Evolutionary conservation across 2,113 vertebrate genomes (phyloP).

Genomic region (Sclerurus mexicanus): DNA sequence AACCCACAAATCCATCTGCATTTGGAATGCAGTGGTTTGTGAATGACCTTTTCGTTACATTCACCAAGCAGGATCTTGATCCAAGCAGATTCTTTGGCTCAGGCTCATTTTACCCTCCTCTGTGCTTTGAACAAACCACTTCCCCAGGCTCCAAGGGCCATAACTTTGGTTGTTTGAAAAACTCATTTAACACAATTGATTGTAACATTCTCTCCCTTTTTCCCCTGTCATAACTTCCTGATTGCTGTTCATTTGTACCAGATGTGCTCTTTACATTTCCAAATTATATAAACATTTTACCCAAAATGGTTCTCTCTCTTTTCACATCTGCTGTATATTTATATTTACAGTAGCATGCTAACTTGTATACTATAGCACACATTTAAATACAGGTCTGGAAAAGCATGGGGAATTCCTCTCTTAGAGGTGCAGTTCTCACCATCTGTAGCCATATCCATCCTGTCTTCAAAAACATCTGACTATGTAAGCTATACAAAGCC

Average conservation of each 20-base stretch:
- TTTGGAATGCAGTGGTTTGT: neutral
- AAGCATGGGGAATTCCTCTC: neutral
- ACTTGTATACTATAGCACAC: neutral
- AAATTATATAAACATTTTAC: neutral
- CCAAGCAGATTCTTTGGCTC: conserved; percentile 19
- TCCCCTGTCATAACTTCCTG: conserved; percentile 1
- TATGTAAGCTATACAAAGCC: neutral
- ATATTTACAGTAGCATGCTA: conserved; percentile 32
- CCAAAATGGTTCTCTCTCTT: neutral
- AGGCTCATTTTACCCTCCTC: neutral
- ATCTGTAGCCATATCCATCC: neutral
- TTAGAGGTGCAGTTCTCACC: conserved; percentile 4
- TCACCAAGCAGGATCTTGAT: conserved; percentile 17
- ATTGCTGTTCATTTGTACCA: conserved; percentile 45
- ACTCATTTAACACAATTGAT: conserved; percentile 29
- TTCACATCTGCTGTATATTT: conserved; percentile 13
- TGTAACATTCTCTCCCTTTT: neutral
- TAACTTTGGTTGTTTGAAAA: conserved; percentile 41
- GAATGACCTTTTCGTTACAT: conserved; percentile 31
- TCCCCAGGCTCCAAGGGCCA: conserved; percentile 7
- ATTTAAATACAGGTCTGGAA: conserved; percentile 2
- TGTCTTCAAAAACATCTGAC: neutral
- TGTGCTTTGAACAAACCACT: conserved; percentile 52
- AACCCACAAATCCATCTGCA: conserved; percentile 14
- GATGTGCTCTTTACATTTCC: conserved; percentile 42